Percentiles rank a stretch among this genome's conserved stretches.
Conservation (phyloP, 1,140 invertebrate genomes). For the Tetramorium alpestre region DNA sequence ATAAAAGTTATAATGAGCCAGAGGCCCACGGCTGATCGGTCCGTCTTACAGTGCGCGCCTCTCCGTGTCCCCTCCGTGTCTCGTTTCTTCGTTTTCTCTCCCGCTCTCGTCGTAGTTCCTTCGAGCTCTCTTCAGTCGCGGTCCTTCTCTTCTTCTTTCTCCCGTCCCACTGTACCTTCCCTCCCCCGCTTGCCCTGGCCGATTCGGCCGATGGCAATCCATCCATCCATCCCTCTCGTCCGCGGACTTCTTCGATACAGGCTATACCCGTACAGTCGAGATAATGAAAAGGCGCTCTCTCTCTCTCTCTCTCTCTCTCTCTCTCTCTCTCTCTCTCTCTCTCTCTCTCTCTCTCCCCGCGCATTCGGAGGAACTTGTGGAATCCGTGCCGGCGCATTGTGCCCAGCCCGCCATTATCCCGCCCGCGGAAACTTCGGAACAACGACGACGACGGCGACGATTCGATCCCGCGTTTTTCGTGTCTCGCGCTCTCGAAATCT, state of each 20-base stretch:
- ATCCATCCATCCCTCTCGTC: constrained; percentile 55
- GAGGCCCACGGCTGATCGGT: constrained; percentile 66
- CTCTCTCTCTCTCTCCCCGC: constrained; percentile 15
- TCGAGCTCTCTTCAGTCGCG: constrained; percentile 4
- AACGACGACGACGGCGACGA: constrained; percentile 44
- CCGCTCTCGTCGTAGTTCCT: constrained; percentile 13
- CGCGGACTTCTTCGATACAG: constrained; percentile 65
- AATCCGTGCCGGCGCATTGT: constrained; percentile 72
- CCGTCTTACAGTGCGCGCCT: constrained; percentile 52
- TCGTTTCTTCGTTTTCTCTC: constrained; percentile 13
- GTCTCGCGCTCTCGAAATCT: constrained; percentile 15
- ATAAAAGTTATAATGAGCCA: constrained; percentile 77
- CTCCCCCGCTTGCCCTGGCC: neutral
- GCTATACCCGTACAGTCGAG: constrained; percentile 68
- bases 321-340: neutral
- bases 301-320: too few species aligned
- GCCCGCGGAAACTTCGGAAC: constrained; percentile 65
- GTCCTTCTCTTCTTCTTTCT: constrained; percentile 18
- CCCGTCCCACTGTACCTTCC: constrained; percentile 5
- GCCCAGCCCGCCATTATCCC: constrained; percentile 65
- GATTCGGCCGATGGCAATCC: constrained; percentile 52
- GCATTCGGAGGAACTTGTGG: constrained; percentile 71
- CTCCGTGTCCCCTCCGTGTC: neutral
- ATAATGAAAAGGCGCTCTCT: constrained; percentile 72
- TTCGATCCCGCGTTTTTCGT: constrained; percentile 44